These are phyloP conservation scores for Tubiluchus corallicola DNA, from an alignment of 2,888 invertebrate genomes.

Conservation along the genomic window DNA sequence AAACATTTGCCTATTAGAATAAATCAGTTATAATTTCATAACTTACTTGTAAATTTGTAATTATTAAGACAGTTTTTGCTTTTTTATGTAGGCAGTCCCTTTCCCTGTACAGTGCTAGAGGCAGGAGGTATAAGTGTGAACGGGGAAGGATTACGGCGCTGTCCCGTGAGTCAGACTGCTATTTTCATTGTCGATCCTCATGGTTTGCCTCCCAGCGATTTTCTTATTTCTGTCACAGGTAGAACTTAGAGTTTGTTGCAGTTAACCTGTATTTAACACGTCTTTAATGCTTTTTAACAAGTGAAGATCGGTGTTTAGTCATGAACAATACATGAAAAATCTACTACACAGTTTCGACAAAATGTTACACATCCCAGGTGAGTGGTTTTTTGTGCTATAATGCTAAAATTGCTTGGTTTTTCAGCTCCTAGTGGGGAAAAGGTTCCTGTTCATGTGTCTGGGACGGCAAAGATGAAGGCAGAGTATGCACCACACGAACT, in stretches of 20 bases:
- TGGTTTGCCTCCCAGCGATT: conserved; percentile 51
- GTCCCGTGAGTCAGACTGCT: conserved; percentile 45
- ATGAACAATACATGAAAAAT: too few species aligned
- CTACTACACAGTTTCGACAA: too few species aligned
- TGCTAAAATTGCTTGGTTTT: background rate
- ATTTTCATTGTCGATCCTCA: conserved; percentile 39
- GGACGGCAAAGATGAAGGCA: conserved; percentile 53
- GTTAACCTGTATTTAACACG: too few species aligned
- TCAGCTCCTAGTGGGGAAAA: conserved; percentile 56
- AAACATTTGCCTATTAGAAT: too few species aligned
- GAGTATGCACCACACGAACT: conserved; percentile 67
- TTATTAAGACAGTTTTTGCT: too few species aligned
- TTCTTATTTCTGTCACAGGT: conserved; percentile 66
- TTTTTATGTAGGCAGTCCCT: conserved; percentile 64
- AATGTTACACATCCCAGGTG: too few species aligned
- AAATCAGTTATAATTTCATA: too few species aligned
- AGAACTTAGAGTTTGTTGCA: too few species aligned
- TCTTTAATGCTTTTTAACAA: too few species aligned
- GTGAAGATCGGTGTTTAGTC: too few species aligned
- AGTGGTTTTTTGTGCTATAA: too few species aligned
- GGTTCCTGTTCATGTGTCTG: conserved; percentile 52
- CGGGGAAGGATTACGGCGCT: conserved; percentile 47
- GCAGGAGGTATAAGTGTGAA: conserved; percentile 43
- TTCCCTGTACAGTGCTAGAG: conserved; percentile 63
- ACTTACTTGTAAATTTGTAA: too few species aligned